These are phyloP conservation scores for Ascaphus truei DNA, from an alignment of 2,113 vertebrate species.

Conservation along the genomic window DNA sequence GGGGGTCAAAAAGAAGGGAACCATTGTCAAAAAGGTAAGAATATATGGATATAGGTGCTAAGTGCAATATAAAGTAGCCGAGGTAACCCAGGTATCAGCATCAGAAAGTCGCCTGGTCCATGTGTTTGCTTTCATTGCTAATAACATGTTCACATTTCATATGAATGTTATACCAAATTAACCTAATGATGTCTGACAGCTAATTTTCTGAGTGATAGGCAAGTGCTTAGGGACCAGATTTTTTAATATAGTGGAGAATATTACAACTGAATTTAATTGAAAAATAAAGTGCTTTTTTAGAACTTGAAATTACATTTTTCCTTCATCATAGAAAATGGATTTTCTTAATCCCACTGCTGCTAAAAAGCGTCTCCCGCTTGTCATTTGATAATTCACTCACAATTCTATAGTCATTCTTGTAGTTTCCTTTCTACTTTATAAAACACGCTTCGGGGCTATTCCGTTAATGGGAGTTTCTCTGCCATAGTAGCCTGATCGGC, in stretches of 20 bases:
- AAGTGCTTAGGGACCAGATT: conserved; percentile 41
- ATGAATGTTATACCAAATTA: conserved; percentile 49
- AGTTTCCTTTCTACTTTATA: conserved; percentile 3
- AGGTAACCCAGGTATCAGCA: conserved; percentile 3
- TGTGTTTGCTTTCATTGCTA: conserved; percentile 57
- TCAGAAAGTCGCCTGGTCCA: conserved; percentile 50
- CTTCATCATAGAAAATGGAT: conserved; percentile 38
- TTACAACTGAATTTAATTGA: conserved; percentile 39
- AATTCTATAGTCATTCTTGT: conserved; percentile 15
- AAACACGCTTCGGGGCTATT: conserved; percentile 22
- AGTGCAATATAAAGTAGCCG: background rate
- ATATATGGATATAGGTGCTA: too few relatives aligned
- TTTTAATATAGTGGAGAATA: conserved; percentile 40
- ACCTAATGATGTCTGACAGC: conserved; percentile 60
- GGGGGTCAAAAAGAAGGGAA: too few relatives aligned
- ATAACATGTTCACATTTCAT: conserved; percentile 47
- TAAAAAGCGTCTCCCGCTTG: conserved; percentile 16
- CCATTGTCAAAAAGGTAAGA: too few relatives aligned
- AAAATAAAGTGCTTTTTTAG: conserved; percentile 39
- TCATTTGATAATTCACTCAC: conserved; percentile 30
- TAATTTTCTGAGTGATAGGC: conserved; percentile 58
- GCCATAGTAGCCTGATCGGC: too few relatives aligned
- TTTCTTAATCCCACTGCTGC: conserved; percentile 36
- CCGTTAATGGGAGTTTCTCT: too few relatives aligned
- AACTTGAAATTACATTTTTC: conserved; percentile 39